Evolutionary conservation across 2,888 invertebrate genomes (phyloP).

Genomic region (Drosophila acutilabella): DNA sequence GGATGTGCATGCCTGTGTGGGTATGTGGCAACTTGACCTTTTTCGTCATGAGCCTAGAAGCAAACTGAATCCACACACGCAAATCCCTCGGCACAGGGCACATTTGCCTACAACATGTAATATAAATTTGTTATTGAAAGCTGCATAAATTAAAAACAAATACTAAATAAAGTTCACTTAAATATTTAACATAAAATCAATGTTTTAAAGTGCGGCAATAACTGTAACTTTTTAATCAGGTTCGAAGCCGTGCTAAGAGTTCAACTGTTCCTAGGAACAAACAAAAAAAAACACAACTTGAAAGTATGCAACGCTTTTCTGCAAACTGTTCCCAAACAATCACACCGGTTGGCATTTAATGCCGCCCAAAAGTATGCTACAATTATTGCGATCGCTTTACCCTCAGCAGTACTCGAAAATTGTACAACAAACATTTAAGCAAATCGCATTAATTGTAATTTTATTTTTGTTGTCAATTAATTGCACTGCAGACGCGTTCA

Average conservation of each 20-base stretch:
- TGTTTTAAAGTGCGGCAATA: no score
- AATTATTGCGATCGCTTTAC: neutral
- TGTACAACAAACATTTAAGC: constrained; percentile 25
- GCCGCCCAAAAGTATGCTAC: constrained; percentile 9
- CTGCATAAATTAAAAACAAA: constrained; percentile 4
- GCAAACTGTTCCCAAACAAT: neutral
- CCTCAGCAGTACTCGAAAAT: neutral
- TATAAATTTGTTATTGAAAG: constrained; percentile 4
- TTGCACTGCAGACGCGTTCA: constrained; percentile 45
- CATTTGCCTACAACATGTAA: neutral
- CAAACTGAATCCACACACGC: constrained; percentile 9
- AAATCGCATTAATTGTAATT: constrained; percentile 51
- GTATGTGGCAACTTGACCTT: constrained; percentile 46
- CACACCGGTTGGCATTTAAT: neutral
- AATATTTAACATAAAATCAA: neutral
- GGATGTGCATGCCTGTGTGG: constrained; percentile 13
- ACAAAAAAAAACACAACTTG: neutral
- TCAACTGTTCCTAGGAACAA: neutral
- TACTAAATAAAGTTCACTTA: neutral
- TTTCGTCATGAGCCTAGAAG: constrained; percentile 18
- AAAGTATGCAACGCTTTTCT: constrained; percentile 23
- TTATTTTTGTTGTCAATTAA: constrained; percentile 52
- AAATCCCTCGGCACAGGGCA: constrained; percentile 5
- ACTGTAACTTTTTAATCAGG: no score
- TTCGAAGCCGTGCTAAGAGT: neutral